A percentile compares a stretch with the other conserved stretches of the same genome.
Evolutionary conservation across 1,140 invertebrate genomes (phyloP).

Genomic region (Bicyclus anynana): DNA sequence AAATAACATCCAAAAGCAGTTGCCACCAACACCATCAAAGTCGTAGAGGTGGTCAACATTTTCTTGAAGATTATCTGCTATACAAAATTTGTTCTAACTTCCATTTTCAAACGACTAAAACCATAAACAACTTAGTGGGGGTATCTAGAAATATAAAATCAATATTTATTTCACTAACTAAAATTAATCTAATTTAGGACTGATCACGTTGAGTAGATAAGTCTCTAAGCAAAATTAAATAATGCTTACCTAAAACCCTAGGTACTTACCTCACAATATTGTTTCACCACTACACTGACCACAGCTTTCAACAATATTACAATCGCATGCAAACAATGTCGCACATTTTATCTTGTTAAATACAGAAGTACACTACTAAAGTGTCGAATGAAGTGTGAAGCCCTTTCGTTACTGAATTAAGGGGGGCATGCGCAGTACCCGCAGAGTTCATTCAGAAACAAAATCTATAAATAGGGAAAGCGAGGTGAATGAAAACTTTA

Average conservation of each 20-base stretch:
- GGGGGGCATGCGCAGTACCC: constrained; percentile 20
- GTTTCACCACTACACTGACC: not conserved
- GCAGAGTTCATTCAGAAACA: constrained; percentile 19
- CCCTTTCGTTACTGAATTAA: constrained; percentile 12
- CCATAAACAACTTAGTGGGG: not conserved
- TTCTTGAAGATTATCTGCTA: constrained; percentile 12
- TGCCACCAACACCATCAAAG: constrained; percentile 33
- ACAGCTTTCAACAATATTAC: not conserved
- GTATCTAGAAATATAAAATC: not conserved
- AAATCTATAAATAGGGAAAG: constrained; percentile 21
- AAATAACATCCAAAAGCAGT: constrained; percentile 70
- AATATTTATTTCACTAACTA: not conserved
- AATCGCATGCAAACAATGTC: too few relatives aligned
- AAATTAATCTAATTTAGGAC: not conserved
- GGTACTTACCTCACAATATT: not conserved
- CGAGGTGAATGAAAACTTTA: constrained; percentile 11
- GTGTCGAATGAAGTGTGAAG: constrained; percentile 21
- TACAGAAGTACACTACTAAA: constrained; percentile 8
- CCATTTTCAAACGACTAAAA: not conserved
- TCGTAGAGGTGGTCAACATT: constrained; percentile 36
- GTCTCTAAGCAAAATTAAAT: not conserved
- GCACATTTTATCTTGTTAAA: constrained; percentile 12
- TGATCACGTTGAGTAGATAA: not conserved
- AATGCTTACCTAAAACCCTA: not conserved
- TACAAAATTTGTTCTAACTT: not conserved